A percentile compares a stretch with the other conserved stretches of the same genome.
Evolutionary conservation across 1,140 invertebrate species (phyloP).

Genomic region (Drosophila persimilis): DNA sequence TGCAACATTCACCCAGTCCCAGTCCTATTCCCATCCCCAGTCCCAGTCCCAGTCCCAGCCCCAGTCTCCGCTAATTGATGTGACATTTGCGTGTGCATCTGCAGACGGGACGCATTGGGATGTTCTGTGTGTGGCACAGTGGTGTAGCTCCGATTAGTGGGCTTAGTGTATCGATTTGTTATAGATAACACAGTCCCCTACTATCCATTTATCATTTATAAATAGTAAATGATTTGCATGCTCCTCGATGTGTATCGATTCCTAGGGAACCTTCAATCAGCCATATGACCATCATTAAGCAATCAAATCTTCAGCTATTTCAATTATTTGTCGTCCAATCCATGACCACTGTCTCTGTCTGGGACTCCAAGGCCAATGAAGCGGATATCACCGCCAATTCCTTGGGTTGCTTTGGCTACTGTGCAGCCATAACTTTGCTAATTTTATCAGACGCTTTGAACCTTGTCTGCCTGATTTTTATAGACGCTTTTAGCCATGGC

Average conservation of each 20-base stretch:
- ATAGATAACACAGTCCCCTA: too few species aligned
- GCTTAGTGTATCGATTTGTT: too few species aligned
- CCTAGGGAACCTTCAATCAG: too few species aligned
- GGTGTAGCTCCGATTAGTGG: background rate
- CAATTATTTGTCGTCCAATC: too few species aligned
- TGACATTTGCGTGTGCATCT: slow-evolving; percentile 64
- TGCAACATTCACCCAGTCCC: slow-evolving; percentile 26
- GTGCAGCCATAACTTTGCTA: slow-evolving; percentile 51
- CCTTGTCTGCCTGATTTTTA: slow-evolving; percentile 62
- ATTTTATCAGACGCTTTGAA: slow-evolving; percentile 58
- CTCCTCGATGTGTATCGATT: too few species aligned
- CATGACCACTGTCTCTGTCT: too few species aligned
- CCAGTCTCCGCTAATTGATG: slow-evolving; percentile 45
- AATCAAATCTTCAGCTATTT: background rate
- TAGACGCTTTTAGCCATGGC: slow-evolving; percentile 56
- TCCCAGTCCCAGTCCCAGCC: too few species aligned
- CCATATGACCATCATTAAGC: too few species aligned
- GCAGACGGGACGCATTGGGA: background rate
- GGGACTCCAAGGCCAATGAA: too few species aligned
- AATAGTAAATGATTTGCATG: too few species aligned
- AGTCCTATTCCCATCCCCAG: background rate
- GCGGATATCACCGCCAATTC: background rate
- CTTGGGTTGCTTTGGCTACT: slow-evolving; percentile 39
- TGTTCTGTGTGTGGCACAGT: slow-evolving; percentile 1
- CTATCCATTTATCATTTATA: too few species aligned